Evolutionary conservation across 1,140 invertebrate genomes (phyloP).

Genomic region (Saxidomus purpurata): DNA sequence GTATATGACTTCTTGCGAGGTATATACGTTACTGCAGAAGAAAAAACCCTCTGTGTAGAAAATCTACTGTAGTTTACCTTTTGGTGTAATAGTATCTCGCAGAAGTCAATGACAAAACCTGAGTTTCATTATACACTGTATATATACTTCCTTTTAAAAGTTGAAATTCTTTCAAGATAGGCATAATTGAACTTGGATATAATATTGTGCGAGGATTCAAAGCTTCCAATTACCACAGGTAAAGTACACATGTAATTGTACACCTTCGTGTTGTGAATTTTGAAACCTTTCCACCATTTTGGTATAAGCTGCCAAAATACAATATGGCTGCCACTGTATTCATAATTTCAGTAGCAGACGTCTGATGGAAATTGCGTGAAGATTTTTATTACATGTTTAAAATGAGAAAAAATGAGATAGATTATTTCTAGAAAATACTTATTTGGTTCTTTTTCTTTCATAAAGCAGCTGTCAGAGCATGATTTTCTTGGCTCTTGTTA

Average conservation of each 20-base stretch:
- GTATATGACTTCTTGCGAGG: constrained; percentile 16
- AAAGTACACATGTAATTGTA: constrained; percentile 62
- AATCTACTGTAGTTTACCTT: constrained; percentile 38
- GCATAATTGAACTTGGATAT: constrained; percentile 17
- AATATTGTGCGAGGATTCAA: constrained; percentile 33
- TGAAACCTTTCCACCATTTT: constrained; percentile 61
- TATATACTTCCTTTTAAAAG: constrained; percentile 39
- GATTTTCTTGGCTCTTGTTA: no score
- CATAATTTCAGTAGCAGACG: neutral
- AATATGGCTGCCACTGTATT: constrained; percentile 55
- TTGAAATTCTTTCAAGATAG: constrained; percentile 15
- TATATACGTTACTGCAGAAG: constrained; percentile 8
- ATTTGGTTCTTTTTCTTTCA: no score
- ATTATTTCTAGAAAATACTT: no score
- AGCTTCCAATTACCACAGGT: constrained; percentile 45
- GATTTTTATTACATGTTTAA: no score
- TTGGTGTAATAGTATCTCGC: constrained; percentile 3
- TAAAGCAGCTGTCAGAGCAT: no score
- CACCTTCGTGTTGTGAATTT: constrained; percentile 59
- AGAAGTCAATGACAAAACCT: constrained; percentile 17
- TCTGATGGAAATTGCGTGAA: neutral
- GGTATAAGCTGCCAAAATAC: constrained; percentile 53
- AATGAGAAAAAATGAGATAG: no score
- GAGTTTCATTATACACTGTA: neutral
- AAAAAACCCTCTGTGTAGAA: neutral